Conservation (phyloP, 2,797 vertebrate species). For the Diglossa cyanea region DNA sequence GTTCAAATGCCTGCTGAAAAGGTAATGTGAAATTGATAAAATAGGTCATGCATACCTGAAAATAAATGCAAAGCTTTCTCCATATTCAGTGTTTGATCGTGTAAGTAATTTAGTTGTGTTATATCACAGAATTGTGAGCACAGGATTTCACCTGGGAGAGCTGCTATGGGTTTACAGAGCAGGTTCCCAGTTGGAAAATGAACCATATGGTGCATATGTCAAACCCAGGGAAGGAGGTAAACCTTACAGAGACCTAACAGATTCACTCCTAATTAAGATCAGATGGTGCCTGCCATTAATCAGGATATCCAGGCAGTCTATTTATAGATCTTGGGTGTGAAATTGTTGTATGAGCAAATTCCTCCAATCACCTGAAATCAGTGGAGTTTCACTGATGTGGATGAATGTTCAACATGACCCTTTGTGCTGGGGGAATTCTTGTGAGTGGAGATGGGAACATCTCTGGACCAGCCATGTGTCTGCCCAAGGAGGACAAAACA, state of each 20-base stretch:
- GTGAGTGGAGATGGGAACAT: not conserved
- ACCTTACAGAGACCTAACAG: not conserved
- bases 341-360: not conserved
- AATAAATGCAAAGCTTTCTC: not conserved
- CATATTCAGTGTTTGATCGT: not conserved
- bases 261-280: slow-evolving; percentile 49
- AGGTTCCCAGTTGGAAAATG: slow-evolving; percentile 46
- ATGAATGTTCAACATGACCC: not conserved
- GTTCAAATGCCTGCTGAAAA: not conserved
- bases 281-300: slow-evolving; percentile 27
- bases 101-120: slow-evolving; percentile 10
- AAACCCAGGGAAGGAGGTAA: slow-evolving; percentile 5
- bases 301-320: not conserved
- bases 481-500: not conserved
- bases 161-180: not conserved
- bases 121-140: not conserved
- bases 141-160: slow-evolving; percentile 27
- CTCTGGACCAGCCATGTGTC: not conserved
- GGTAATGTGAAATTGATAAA: not conserved
- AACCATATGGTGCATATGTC: slow-evolving; percentile 51
- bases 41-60: not conserved
- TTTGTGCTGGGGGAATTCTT: not conserved
- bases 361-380: not conserved
- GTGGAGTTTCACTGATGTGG: not conserved
- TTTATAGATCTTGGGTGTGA: not conserved